Evolutionary conservation across 2,113 vertebrate species (phyloP).

Genomic region (Oryzias javanicus): DNA sequence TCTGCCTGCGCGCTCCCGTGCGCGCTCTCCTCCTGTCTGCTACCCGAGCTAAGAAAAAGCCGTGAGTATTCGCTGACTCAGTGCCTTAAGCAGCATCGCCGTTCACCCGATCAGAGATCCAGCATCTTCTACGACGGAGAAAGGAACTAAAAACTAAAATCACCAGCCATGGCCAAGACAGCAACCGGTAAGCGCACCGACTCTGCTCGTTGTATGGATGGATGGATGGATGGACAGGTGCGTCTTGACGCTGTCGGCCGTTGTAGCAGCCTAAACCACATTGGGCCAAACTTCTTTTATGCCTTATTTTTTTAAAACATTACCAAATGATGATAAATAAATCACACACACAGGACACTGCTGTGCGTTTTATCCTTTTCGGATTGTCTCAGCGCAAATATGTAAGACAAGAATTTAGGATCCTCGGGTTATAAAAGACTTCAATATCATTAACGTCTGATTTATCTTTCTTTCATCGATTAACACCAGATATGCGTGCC

Average conservation of each 20-base stretch:
- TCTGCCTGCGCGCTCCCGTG: constrained; percentile 63
- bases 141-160: constrained; percentile 6
- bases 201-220: not conserved
- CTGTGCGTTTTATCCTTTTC: no score
- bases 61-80: constrained; percentile 73
- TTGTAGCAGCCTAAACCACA: constrained; percentile 16
- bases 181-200: constrained; percentile 69
- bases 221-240: constrained; percentile 1
- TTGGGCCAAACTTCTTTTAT: constrained; percentile 1
- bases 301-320: not conserved
- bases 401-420: no score
- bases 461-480: not conserved
- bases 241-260: constrained; percentile 18
- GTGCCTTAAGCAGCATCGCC: constrained; percentile 71
- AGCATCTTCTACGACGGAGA: constrained; percentile 56
- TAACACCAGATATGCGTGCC: not conserved
- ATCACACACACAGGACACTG: not conserved
- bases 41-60: constrained; percentile 27
- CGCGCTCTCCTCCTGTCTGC: constrained; percentile 44
- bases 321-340: not conserved
- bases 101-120: constrained; percentile 59
- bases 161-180: constrained; percentile 78
- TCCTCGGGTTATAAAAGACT: constrained; percentile 18
- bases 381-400: no score
- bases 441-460: constrained; percentile 1